Percentiles rank a stretch among this genome's conserved stretches.
Evolutionary conservation across 1,140 invertebrate genomes (phyloP).

Genomic region (Procambarus clarkii): DNA sequence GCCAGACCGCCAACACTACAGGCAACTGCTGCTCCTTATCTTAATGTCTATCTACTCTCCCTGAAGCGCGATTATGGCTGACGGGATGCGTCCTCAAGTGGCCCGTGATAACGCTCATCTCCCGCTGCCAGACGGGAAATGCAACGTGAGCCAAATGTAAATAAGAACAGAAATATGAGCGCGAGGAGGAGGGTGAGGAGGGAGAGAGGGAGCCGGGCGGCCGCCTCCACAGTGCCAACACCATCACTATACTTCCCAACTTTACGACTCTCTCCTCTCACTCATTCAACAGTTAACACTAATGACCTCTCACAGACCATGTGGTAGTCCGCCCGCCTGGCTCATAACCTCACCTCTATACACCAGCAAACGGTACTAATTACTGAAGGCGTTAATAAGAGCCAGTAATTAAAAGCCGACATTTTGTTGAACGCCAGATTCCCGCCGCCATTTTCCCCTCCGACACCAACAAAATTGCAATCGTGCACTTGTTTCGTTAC

Average conservation of each 20-base stretch:
- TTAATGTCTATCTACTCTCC: constrained; percentile 30
- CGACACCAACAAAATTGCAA: background rate
- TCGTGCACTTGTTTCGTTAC: no score
- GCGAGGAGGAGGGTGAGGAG: background rate
- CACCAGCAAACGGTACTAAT: background rate
- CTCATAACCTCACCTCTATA: no score
- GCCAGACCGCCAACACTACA: background rate
- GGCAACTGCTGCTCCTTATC: constrained; percentile 13
- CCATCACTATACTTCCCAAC: background rate
- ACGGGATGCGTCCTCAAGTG: constrained; percentile 24
- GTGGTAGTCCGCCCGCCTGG: no score
- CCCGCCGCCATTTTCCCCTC: background rate
- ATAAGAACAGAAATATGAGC: background rate
- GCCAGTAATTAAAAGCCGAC: constrained; percentile 8
- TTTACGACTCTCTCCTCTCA: background rate
- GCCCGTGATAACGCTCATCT: constrained; percentile 56
- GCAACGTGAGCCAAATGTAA: constrained; percentile 16
- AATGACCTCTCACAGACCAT: background rate
- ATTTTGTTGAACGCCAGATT: background rate
- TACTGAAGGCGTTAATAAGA: background rate
- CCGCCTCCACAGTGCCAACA: background rate
- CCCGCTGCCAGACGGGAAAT: constrained; percentile 13
- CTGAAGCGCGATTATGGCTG: constrained; percentile 31
- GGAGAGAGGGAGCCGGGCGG: background rate
- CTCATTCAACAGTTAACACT: background rate